A percentile compares a stretch with the other conserved stretches of the same genome.
These are phyloP conservation scores for Suillia variegata DNA, from an alignment of 2,888 invertebrate species.

Conservation along the genomic window DNA sequence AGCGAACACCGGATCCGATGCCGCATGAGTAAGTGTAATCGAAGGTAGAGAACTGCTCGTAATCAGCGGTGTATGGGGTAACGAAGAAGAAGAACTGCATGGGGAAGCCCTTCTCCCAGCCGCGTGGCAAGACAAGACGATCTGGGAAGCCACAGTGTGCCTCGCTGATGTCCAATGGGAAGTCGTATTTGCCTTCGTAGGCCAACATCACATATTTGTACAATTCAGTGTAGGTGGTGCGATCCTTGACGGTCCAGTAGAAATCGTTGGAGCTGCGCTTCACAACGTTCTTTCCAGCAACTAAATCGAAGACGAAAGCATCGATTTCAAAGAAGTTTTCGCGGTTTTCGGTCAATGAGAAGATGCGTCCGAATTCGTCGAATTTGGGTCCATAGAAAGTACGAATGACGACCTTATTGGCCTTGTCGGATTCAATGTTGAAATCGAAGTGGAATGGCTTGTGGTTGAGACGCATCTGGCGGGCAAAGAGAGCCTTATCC, in stretches of 20 bases:
- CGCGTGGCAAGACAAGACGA: constrained; percentile 70
- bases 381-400: constrained; percentile 75
- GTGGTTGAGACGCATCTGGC: constrained; percentile 74
- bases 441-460: constrained; percentile 70
- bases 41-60: constrained; percentile 59
- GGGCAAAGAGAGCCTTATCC: constrained; percentile 62
- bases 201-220: constrained; percentile 63
- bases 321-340: constrained; percentile 71
- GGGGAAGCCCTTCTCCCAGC: constrained; percentile 67
- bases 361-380: constrained; percentile 63
- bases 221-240: constrained; percentile 59
- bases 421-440: constrained; percentile 67
- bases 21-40: constrained; percentile 63
- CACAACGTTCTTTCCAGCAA: constrained; percentile 62
- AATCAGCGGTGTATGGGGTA: constrained; percentile 59
- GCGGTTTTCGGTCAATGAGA: constrained; percentile 66
- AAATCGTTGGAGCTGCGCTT: constrained; percentile 50
- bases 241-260: constrained; percentile 66
- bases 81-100: constrained; percentile 69
- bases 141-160: constrained; percentile 68
- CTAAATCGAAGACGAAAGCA: constrained; percentile 67
- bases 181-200: constrained; percentile 60
- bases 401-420: constrained; percentile 66
- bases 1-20: constrained; percentile 64
- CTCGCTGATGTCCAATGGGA: constrained; percentile 61